phyloP scores from a whole-genome alignment of 2,113 vertebrate species.

The Excalfactoria chinensis region DNA sequence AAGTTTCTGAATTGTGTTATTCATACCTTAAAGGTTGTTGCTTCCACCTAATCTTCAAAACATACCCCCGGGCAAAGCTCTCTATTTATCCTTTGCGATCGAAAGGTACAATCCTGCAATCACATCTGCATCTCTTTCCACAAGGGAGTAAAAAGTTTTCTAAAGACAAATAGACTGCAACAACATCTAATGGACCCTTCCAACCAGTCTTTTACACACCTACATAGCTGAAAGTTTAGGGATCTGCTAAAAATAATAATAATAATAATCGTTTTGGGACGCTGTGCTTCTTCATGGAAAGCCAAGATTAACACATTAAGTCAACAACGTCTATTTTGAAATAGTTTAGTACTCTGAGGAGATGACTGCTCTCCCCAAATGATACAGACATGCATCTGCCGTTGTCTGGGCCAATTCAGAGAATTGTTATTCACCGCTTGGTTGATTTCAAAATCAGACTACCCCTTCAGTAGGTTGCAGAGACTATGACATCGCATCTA shows the following conservation, averaged over 20 bases:
- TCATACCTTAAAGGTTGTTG: not conserved
- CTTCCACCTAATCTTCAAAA: not conserved
- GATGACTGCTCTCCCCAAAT: conserved; percentile 27
- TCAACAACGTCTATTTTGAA: conserved; percentile 56
- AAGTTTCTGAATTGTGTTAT: not conserved
- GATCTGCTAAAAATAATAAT: not conserved
- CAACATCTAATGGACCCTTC: not conserved
- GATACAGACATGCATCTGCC: conserved; percentile 38
- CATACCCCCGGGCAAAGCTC: not conserved
- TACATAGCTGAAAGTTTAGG: not conserved
- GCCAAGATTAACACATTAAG: conserved; percentile 37
- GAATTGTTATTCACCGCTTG: conserved; percentile 22
- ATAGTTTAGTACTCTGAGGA: conserved; percentile 42
- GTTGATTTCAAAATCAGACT: conserved; percentile 62
- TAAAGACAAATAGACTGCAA: not conserved
- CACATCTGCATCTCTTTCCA: not conserved
- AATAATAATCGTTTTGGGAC: not conserved
- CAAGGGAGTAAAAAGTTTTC: not conserved
- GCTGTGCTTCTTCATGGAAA: conserved; percentile 19
- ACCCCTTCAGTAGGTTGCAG: conserved; percentile 56
- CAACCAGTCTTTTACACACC: not conserved
- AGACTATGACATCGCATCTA: conserved; percentile 60
- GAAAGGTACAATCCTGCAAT: not conserved
- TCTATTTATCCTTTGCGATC: not conserved
- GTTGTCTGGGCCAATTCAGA: conserved; percentile 54